Conservation (phyloP, 2,797 vertebrate species). For the Phrynocephalus vlangalii region DNA sequence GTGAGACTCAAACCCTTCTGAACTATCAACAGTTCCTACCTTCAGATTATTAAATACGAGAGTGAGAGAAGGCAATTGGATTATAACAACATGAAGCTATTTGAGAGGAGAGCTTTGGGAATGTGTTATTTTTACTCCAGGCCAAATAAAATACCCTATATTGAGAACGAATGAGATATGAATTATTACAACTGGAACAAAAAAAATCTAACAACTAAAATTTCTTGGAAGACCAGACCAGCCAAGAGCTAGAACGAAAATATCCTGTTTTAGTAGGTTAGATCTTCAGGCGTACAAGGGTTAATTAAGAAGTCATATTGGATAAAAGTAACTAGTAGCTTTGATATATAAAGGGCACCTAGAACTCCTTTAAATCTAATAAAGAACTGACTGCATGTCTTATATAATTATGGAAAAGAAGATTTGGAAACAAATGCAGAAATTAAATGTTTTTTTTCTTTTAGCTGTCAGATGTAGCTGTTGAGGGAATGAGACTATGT, state of each 20-base stretch:
- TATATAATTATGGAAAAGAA: neutral
- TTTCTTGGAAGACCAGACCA: neutral
- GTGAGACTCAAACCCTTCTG: constrained; percentile 23
- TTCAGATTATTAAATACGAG: constrained; percentile 30
- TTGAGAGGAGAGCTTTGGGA: constrained; percentile 13
- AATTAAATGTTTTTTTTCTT: neutral
- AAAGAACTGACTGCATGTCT: neutral
- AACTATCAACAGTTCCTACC: constrained; percentile 21
- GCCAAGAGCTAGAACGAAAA: neutral
- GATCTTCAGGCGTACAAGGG: neutral
- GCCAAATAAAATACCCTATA: constrained; percentile 8
- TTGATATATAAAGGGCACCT: neutral
- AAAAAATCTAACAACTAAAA: constrained; percentile 9
- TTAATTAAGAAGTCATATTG: too few species aligned
- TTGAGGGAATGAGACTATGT: too few species aligned
- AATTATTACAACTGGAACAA: constrained; percentile 22
- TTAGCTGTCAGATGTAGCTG: too few species aligned
- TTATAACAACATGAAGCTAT: constrained; percentile 39
- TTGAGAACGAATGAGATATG: constrained; percentile 23
- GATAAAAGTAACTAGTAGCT: neutral
- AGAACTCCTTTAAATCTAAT: neutral
- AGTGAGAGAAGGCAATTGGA: constrained; percentile 31
- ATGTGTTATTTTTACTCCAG: constrained; percentile 19
- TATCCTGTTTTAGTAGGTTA: neutral
- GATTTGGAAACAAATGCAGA: neutral